phyloP scores from a whole-genome alignment of 2,797 vertebrate species.

The Hirundo rustica region DNA sequence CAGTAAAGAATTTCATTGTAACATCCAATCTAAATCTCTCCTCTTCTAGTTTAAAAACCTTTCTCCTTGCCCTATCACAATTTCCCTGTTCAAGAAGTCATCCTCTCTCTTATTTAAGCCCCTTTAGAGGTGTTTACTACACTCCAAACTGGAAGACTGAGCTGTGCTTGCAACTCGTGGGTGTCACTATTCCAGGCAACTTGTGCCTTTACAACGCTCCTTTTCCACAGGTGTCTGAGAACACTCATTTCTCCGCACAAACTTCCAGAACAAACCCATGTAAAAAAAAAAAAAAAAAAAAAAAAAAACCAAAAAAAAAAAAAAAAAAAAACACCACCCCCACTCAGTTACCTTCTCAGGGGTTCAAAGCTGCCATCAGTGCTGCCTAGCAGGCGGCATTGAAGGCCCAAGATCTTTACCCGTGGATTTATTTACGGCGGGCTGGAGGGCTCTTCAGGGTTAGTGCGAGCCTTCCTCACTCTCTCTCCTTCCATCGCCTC shows the following conservation, averaged over 20 bases:
- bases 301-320: too few species aligned
- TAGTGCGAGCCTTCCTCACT: fast-evolving
- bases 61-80: background rate
- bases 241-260: background rate
- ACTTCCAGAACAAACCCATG: background rate
- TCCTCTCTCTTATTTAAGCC: background rate
- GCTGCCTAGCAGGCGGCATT: background rate
- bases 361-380: background rate
- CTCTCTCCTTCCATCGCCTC: too few species aligned
- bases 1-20: background rate
- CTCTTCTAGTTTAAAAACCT: background rate
- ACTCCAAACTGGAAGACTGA: background rate
- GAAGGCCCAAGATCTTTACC: background rate
- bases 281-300: too few species aligned
- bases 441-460: fast-evolving
- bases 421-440: background rate
- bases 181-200: background rate
- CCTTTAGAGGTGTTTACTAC: background rate
- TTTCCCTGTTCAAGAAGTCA: background rate
- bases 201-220: fast-evolving
- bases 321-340: too few species aligned
- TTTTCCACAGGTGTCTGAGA: background rate
- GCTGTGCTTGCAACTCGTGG: background rate
- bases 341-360: background rate
- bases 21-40: background rate